These are phyloP conservation scores for Lagorchestes hirsutus DNA, from an alignment of 2,797 vertebrate species.

Conservation along the genomic window DNA sequence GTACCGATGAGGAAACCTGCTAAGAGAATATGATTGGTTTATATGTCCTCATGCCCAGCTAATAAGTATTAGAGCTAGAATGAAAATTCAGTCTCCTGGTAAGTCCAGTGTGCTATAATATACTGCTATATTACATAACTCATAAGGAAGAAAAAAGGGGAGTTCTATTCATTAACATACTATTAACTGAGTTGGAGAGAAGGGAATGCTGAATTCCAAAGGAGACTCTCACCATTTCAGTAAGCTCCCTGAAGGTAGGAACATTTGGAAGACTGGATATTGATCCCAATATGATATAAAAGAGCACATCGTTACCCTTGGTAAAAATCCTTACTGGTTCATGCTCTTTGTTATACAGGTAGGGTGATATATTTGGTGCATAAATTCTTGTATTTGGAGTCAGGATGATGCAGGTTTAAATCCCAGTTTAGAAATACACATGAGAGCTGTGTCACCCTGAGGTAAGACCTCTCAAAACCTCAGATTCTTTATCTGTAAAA, in stretches of 20 bases:
- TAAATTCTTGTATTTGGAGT: not conserved
- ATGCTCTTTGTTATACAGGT: not conserved
- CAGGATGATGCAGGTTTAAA: not conserved
- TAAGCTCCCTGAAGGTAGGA: not conserved
- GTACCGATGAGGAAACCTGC: not conserved
- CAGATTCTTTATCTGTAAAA: not conserved
- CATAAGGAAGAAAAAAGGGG: not conserved
- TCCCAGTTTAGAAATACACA: not conserved
- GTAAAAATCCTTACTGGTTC: not conserved
- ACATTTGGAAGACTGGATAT: conserved; percentile 13
- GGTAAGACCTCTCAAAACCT: not conserved
- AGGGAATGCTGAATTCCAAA: not conserved
- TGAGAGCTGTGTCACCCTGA: not conserved
- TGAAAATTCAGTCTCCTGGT: not conserved
- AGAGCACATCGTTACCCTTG: not conserved
- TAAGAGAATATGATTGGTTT: not conserved
- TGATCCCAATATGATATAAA: not conserved
- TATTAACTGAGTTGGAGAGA: not conserved
- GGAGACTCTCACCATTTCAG: not conserved
- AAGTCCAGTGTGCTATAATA: not conserved
- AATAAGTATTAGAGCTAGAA: not conserved
- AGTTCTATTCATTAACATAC: not conserved
- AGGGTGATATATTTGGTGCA: not conserved
- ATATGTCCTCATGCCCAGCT: not conserved
- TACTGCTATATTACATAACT: not conserved